Percentiles rank a stretch among this genome's conserved stretches.
phyloP scores from a whole-genome alignment of 2,113 vertebrate species.

The Prietella phreatophila region DNA sequence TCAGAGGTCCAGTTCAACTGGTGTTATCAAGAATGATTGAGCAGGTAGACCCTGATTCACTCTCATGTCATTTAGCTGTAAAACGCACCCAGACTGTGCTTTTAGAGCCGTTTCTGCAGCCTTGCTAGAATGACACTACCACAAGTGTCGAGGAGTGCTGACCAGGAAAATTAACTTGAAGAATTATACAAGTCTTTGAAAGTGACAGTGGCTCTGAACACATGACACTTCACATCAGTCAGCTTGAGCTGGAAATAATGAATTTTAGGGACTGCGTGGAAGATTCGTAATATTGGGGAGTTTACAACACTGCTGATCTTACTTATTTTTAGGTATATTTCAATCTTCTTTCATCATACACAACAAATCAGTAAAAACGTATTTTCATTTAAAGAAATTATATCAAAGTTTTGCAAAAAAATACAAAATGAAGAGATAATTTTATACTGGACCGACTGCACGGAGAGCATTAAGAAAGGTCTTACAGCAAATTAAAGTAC shows the following conservation, averaged over 20 bases:
- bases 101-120: not conserved
- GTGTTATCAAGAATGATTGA: not conserved
- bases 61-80: not conserved
- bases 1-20: not conserved
- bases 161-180: not conserved
- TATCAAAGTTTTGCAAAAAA: not conserved
- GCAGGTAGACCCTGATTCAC: not conserved
- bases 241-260: not conserved
- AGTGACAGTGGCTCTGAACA: constrained; percentile 4
- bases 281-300: not conserved
- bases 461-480: not conserved
- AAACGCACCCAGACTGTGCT: not conserved
- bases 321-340: not conserved
- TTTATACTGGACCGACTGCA: not conserved
- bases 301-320: not conserved
- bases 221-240: constrained; percentile 14
- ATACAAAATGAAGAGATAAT: not conserved
- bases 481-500: not conserved
- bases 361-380: not conserved
- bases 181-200: constrained; percentile 1
- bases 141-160: constrained; percentile 12
- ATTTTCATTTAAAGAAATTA: not conserved
- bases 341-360: not conserved
- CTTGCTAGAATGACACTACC: not conserved
- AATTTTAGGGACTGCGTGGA: not conserved